phyloP scores from a whole-genome alignment of 2,797 vertebrate species.

The Channallabes apus region DNA sequence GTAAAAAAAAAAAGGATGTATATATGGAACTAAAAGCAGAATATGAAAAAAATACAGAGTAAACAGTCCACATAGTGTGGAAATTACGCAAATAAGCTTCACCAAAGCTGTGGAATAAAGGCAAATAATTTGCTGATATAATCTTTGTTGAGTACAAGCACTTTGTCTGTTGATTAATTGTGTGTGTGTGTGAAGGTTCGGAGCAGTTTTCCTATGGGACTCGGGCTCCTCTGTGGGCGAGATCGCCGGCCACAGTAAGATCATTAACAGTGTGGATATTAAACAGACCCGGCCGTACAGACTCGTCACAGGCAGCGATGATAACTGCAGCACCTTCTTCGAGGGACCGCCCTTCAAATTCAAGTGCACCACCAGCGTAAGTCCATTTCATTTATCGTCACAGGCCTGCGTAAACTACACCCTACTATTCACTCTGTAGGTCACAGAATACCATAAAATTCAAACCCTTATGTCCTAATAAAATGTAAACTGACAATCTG shows the following conservation, averaged over 20 bases:
- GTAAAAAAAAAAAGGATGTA: too few relatives aligned
- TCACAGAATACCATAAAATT: not conserved
- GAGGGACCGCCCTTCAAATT: constrained; percentile 96
- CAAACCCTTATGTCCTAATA: not conserved
- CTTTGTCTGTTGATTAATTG: not conserved
- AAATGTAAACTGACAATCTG: not conserved
- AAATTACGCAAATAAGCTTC: too few relatives aligned
- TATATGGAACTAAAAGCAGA: too few relatives aligned
- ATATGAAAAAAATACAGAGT: too few relatives aligned
- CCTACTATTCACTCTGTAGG: too few relatives aligned
- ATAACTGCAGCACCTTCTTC: constrained; percentile 82
- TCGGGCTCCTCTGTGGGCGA: constrained; percentile 90
- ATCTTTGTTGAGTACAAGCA: not conserved
- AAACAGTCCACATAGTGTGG: too few relatives aligned
- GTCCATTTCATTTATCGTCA: constrained; percentile 54
- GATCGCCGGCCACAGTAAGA: constrained; percentile 85
- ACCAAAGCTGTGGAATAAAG: not conserved
- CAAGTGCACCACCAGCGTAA: constrained; percentile 85
- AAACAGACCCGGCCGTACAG: constrained; percentile 90
- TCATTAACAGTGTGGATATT: constrained; percentile 91
- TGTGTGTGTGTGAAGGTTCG: constrained; percentile 74
- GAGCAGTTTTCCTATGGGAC: constrained; percentile 93
- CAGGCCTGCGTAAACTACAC: not conserved
- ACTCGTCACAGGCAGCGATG: constrained; percentile 85
- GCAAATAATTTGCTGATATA: not conserved